Percentiles rank a stretch among this genome's conserved stretches.
Conservation (phyloP, 2,113 vertebrate species). For the Calyptommatus sinebrachiatus region DNA sequence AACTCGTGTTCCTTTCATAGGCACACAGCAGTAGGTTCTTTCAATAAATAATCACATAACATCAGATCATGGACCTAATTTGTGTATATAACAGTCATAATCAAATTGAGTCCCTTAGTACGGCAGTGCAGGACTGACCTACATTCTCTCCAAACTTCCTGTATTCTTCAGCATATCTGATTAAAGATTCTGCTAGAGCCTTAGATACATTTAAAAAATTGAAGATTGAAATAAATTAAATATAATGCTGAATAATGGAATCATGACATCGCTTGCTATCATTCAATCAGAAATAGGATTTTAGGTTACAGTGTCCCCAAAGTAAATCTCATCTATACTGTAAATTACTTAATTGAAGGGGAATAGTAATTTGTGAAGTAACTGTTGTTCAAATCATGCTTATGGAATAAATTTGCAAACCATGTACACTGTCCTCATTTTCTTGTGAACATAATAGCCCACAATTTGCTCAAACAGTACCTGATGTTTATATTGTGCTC, state of each 20-base stretch:
- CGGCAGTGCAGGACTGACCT: constrained; percentile 29
- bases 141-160: constrained; percentile 40
- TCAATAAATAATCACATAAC: constrained; percentile 31
- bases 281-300: background rate
- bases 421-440: too few species aligned
- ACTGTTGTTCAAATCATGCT: too few species aligned
- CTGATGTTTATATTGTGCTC: too few species aligned
- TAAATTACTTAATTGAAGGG: constrained; percentile 3
- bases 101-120: constrained; percentile 24
- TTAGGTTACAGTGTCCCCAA: constrained; percentile 25
- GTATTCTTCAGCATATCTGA: constrained; percentile 29
- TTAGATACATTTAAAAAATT: constrained; percentile 31
- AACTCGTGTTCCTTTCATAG: constrained; percentile 32
- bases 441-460: too few species aligned
- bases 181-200: constrained; percentile 26
- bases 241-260: constrained; percentile 27
- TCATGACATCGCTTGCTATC: background rate
- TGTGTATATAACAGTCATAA: constrained; percentile 10
- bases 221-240: constrained; percentile 26
- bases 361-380: background rate
- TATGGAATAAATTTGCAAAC: too few species aligned
- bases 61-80: constrained; percentile 12
- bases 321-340: background rate
- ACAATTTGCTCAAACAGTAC: too few species aligned
- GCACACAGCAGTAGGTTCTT: constrained; percentile 39